phyloP scores from a whole-genome alignment of 53 echinoderm and acorn worm genomes.

The Apostichopus leukothele region DNA sequence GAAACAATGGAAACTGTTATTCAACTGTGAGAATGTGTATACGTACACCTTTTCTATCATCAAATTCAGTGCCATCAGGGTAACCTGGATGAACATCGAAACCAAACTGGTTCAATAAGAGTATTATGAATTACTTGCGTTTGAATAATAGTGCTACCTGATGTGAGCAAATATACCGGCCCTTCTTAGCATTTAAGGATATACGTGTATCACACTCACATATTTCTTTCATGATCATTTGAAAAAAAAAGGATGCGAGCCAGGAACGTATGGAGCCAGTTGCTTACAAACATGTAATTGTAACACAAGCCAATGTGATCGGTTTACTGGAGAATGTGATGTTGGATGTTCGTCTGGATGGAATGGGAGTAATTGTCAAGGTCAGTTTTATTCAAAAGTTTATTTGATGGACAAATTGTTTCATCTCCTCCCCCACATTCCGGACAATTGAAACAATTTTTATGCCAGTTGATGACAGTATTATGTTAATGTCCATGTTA shows the following conservation, averaged over 20 bases:
- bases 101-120: no score
- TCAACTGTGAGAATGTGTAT: no score
- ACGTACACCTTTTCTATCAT: no score
- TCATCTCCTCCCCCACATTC: not conserved
- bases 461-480: not conserved
- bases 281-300: conserved; percentile 73
- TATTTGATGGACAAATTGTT: not conserved
- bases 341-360: conserved; percentile 52
- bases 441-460: not conserved
- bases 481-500: not conserved
- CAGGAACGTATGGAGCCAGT: conserved; percentile 63
- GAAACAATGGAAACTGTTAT: no score
- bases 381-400: conserved; percentile 36
- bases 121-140: no score
- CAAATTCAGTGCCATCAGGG: no score
- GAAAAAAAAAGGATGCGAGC: conserved; percentile 50
- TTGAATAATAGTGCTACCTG: no score
- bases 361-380: conserved; percentile 57
- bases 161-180: no score
- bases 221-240: not conserved
- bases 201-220: no score
- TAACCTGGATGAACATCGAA: no score
- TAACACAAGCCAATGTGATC: conserved; percentile 50
- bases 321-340: conserved; percentile 64
- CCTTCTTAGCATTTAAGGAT: no score